These are phyloP conservation scores for Sphaerophoria rueppellii DNA, from an alignment of 2,888 invertebrate genomes.

Conservation along the genomic window DNA sequence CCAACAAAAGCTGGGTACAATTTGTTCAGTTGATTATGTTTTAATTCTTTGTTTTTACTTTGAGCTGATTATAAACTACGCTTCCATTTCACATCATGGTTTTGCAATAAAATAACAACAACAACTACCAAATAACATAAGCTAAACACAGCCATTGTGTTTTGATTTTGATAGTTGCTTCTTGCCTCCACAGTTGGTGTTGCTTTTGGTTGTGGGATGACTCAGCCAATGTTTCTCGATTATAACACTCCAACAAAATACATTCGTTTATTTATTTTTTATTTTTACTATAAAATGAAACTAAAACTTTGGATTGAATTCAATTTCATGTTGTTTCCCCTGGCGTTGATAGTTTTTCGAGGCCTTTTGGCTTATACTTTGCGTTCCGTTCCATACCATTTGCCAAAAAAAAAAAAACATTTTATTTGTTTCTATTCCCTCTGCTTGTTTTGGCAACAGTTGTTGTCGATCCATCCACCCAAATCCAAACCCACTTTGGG, in stretches of 20 bases:
- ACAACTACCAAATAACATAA: conserved; percentile 19
- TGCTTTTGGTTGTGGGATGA: conserved; percentile 41
- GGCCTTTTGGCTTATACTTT: conserved; percentile 27
- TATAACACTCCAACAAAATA: background rate
- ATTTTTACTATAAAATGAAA: background rate
- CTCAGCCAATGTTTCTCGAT: conserved; percentile 40
- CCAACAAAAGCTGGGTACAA: conserved; percentile 23
- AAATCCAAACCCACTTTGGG: conserved; percentile 5
- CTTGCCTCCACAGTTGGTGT: background rate
- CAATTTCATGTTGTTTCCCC: conserved; percentile 48
- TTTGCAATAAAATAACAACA: conserved; percentile 26
- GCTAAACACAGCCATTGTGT: conserved; percentile 52
- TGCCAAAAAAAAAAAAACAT: background rate
- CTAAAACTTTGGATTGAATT: conserved; percentile 48
- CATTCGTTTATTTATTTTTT: no score
- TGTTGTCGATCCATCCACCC: background rate
- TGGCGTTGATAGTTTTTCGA: background rate
- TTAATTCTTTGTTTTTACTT: conserved; percentile 13
- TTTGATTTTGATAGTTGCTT: background rate
- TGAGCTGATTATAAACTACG: conserved; percentile 39
- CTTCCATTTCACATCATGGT: conserved; percentile 39
- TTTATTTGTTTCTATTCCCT: background rate
- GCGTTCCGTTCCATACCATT: conserved; percentile 31
- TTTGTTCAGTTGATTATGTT: conserved; percentile 45
- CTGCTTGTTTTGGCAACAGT: conserved; percentile 39